Evolutionary conservation across 2,797 vertebrate genomes (phyloP).

Genomic region (Triplophysa bombifrons): DNA sequence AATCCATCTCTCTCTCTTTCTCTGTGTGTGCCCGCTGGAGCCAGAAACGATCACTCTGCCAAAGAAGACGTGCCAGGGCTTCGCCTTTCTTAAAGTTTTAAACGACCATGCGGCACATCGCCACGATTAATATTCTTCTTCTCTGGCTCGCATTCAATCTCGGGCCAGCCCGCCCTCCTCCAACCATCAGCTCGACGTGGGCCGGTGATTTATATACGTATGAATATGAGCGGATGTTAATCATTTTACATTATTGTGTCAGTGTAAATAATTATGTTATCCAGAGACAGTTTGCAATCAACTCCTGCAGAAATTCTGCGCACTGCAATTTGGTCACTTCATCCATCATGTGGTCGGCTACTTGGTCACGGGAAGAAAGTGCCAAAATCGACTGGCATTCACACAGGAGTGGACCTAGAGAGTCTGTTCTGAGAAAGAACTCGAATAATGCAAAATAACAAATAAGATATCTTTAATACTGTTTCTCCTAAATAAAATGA

Average conservation of each 20-base stretch:
- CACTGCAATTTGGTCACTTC: conserved; percentile 12
- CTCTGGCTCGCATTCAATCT: conserved; percentile 27
- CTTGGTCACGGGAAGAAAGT: neutral
- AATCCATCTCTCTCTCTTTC: conserved; percentile 16
- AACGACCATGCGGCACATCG: conserved; percentile 41
- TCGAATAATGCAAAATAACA: neutral
- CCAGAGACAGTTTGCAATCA: conserved; percentile 47
- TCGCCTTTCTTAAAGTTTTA: conserved; percentile 32
- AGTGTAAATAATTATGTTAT: conserved; percentile 46
- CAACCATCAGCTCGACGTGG: conserved; percentile 13
- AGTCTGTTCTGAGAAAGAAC: neutral
- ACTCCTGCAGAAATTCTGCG: conserved; percentile 34
- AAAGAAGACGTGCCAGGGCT: conserved; percentile 40
- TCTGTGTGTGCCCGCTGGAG: conserved; percentile 22
- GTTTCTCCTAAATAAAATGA: too few relatives aligned
- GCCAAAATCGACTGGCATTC: conserved; percentile 6
- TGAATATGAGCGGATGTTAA: conserved; percentile 46
- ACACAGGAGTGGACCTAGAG: neutral
- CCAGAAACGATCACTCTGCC: conserved; percentile 42
- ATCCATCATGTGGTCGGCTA: conserved; percentile 28
- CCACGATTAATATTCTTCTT: conserved; percentile 36
- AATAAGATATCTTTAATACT: too few relatives aligned
- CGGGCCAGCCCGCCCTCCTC: conserved; percentile 9
- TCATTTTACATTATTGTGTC: conserved; percentile 47
- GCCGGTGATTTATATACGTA: conserved; percentile 31